Base-by-base conservation (phyloP, 2,888 invertebrate species). In the Abrostola triplasia region DNA sequence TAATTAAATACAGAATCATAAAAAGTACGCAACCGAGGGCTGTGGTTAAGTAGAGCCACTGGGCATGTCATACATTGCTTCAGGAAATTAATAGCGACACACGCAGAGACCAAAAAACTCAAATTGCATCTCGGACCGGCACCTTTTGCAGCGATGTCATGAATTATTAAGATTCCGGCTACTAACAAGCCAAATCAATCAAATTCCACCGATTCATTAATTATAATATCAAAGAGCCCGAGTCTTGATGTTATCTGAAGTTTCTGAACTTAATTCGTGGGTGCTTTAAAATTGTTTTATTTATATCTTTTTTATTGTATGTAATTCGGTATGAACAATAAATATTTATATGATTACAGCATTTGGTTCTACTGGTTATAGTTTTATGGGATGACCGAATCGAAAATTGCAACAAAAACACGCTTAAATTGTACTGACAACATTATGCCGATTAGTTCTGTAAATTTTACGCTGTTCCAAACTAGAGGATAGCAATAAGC, bases 381-480 rank as follows among this genome's bases (percentile, higher is more conserved):
- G 44, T 13, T 60, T 63, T 55, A 56, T 67, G 52, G 48, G 38
- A 75, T 61, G 52, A 66, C 35, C 6, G 36, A 59, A 35, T 51
- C 49, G 42, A 67, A 74, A 68, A 60, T 56, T 48, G 56, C 64
- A 75, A 52, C 53, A 65, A 9, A 47, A 47, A 47, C 40, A 54
- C 56, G 58, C 59, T 76, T 58, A 76, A 76, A 76, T 79, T 40
- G 71, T 57, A 72, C 75, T 67, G 76, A 81, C 76, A 77, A 76
- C 78, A 80, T 81, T 81, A 76, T 76, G 50, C 61, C 75, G 72
- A 88, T 88, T 88, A 84, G 87, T 87, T 88, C 79, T 82, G 78
- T 81, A 79, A 81, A 89, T 89, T 89, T 88, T 83, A 88, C 87
- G 86, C 82, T 78, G 62, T 84, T 80, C 78, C 76, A 80, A 85